Conservation (phyloP, 2,797 vertebrate species). For the Lepilemur ruficaudatus region DNA sequence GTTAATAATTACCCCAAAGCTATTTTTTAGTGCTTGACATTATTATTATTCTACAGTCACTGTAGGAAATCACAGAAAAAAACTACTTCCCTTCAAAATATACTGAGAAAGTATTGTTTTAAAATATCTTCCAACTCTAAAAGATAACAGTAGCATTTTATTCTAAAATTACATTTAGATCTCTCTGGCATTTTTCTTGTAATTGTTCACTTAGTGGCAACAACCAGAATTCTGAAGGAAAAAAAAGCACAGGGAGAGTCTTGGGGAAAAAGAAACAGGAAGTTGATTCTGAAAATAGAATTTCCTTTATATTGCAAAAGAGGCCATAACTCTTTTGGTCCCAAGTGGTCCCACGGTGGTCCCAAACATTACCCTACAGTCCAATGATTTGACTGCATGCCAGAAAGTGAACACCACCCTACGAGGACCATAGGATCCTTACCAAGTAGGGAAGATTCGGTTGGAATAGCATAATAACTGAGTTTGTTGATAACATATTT, state of each 20-base stretch:
- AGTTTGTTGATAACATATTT: not conserved
- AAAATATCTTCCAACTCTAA: constrained; percentile 7
- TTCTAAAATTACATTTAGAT: constrained; percentile 26
- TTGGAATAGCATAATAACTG: not conserved
- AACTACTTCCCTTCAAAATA: not conserved
- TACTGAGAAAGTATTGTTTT: not conserved
- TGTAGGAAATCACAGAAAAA: not conserved
- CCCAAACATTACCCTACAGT: not conserved
- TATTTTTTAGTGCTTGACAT: not conserved
- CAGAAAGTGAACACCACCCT: not conserved
- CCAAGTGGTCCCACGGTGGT: too few relatives aligned
- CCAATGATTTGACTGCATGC: not conserved
- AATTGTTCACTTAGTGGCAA: constrained; percentile 12
- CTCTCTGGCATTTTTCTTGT: not conserved
- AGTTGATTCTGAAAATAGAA: not conserved
- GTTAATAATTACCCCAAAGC: constrained; percentile 58
- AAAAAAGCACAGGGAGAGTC: not conserved
- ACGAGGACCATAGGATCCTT: not conserved
- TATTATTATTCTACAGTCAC: not conserved
- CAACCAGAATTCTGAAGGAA: not conserved
- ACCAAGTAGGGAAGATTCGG: not conserved
- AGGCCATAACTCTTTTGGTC: not conserved
- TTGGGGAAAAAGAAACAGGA: not conserved
- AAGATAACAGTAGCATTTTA: not conserved
- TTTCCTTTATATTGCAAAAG: not conserved